These are phyloP conservation scores for Mormyrus lacerda DNA, from an alignment of 2,113 vertebrate genomes.

Conservation along the genomic window DNA sequence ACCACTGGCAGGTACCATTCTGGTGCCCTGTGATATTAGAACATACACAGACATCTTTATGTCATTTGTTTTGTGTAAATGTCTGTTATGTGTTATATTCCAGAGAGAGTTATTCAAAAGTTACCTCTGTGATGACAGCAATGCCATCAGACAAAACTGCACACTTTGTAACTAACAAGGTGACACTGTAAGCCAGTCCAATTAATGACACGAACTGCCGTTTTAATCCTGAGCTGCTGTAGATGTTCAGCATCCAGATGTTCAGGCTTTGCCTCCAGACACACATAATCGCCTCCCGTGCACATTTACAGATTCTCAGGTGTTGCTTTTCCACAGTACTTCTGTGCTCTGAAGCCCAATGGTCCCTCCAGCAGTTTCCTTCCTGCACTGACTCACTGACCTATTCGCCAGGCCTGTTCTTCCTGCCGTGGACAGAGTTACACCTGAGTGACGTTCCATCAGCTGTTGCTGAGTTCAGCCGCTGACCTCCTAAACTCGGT, in stretches of 20 bases:
- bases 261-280: background rate
- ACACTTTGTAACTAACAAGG: background rate
- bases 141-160: background rate
- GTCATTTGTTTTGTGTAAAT: background rate
- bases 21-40: background rate
- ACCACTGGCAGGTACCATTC: background rate
- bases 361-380: background rate
- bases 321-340: background rate
- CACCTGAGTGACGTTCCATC: conserved; percentile 20
- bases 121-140: background rate
- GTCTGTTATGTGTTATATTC: background rate
- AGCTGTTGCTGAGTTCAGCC: conserved; percentile 11
- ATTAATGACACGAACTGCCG: background rate
- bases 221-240: background rate
- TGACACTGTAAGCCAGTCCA: background rate
- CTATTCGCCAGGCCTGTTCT: background rate
- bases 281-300: background rate
- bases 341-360: background rate
- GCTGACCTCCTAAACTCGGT: conserved; percentile 30
- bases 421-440: conserved; percentile 16
- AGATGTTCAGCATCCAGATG: background rate
- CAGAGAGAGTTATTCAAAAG: background rate
- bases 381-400: background rate
- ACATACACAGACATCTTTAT: background rate
- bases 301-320: background rate